These are phyloP conservation scores for Lissonota sp. DNA, from an alignment of 2,888 invertebrate species.

Conservation along the genomic window DNA sequence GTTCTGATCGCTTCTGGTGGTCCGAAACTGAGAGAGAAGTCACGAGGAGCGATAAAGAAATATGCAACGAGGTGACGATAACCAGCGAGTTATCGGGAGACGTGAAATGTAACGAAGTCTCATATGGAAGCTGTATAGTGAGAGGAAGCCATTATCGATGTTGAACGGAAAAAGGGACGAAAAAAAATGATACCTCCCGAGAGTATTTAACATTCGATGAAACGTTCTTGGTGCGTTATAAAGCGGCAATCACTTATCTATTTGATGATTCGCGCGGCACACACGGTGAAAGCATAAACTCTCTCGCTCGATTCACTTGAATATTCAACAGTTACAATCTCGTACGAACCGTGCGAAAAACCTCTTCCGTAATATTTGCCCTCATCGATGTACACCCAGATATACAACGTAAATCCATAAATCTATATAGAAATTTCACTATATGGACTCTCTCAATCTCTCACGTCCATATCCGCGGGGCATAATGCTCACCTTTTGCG, in stretches of 20 bases:
- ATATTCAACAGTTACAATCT: constrained; percentile 54
- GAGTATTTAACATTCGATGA: constrained; percentile 53
- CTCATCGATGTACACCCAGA: background rate
- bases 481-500: constrained; percentile 62
- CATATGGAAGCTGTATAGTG: background rate
- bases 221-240: constrained; percentile 65
- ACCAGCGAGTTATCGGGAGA: background rate
- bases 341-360: constrained; percentile 66
- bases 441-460: constrained; percentile 5
- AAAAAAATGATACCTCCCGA: constrained; percentile 31
- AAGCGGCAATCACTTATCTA: constrained; percentile 73
- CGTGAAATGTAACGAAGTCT: background rate
- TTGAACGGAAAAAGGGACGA: background rate
- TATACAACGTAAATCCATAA: constrained; percentile 25
- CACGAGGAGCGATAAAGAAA: constrained; percentile 1
- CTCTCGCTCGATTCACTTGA: constrained; percentile 61
- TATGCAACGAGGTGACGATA: constrained; percentile 15
- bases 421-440: constrained; percentile 32
- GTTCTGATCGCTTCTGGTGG: constrained; percentile 27
- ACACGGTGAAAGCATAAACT: constrained; percentile 72
- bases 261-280: constrained; percentile 72
- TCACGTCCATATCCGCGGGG: constrained; percentile 49
- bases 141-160: background rate
- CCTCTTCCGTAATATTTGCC: constrained; percentile 63
- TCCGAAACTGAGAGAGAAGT: constrained; percentile 7